Evolutionary conservation across 2,888 invertebrate genomes (phyloP).

Genomic region (Lumbricus terrestris): DNA sequence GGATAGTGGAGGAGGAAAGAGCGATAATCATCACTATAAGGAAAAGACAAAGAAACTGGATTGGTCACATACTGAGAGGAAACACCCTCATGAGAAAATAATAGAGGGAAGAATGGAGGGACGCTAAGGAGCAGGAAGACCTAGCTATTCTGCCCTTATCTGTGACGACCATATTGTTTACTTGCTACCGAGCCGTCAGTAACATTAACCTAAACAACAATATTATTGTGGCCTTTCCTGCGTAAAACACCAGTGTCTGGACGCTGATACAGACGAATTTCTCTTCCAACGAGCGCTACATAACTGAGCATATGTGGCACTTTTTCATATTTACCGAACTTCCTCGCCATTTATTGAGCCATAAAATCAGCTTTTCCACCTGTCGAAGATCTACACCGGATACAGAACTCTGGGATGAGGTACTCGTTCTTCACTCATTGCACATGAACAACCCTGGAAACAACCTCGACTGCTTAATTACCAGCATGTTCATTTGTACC

Average conservation of each 20-base stretch:
- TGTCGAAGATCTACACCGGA: background rate
- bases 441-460: background rate
- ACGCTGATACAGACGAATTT: too few relatives aligned
- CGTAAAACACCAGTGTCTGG: background rate
- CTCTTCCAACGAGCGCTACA: too few relatives aligned
- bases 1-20: too few relatives aligned
- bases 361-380: background rate
- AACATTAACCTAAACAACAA: background rate
- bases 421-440: background rate
- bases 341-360: background rate
- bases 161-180: too few relatives aligned
- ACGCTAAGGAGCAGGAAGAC: too few relatives aligned
- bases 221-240: background rate
- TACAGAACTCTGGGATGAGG: background rate
- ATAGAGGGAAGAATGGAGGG: too few relatives aligned
- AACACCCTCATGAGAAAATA: too few relatives aligned
- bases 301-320: background rate
- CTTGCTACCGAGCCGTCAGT: too few relatives aligned
- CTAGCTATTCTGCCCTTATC: too few relatives aligned
- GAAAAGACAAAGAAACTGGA: too few relatives aligned
- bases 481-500: background rate
- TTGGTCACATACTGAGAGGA: too few relatives aligned
- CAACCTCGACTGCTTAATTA: background rate
- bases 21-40: too few relatives aligned
- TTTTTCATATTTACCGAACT: background rate